phyloP scores from a whole-genome alignment of 2,888 invertebrate species.

The Lycaena phlaeas region DNA sequence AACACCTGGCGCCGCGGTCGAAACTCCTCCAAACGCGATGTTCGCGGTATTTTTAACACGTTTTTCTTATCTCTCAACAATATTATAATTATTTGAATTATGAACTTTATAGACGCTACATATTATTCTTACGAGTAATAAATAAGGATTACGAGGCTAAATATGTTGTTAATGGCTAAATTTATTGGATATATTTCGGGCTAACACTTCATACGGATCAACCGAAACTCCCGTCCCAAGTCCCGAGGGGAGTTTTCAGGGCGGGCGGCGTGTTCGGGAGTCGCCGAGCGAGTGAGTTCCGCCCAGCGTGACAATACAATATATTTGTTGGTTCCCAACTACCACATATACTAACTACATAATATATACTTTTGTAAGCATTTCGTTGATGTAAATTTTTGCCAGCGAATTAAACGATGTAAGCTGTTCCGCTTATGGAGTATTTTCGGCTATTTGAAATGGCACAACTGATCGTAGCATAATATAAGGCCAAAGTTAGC shows the following conservation, averaged over 20 bases:
- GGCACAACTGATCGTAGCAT: no score
- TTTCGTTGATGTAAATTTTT: no score
- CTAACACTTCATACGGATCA: not conserved
- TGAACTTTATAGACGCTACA: not conserved
- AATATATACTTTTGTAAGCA: no score
- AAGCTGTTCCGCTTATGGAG: no score
- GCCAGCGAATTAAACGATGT: no score
- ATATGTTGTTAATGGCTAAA: not conserved
- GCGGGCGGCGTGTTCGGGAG: slow-evolving; percentile 44
- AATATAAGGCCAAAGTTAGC: no score
- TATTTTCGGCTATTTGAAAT: no score
- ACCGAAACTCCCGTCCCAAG: no score
- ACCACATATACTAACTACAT: no score
- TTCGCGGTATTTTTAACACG: not conserved
- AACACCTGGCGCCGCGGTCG: no score
- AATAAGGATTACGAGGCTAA: not conserved
- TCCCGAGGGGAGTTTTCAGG: slow-evolving; percentile 31
- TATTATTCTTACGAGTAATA: not conserved
- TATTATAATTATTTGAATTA: not conserved
- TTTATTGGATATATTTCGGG: not conserved
- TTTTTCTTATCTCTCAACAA: not conserved
- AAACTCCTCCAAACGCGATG: not conserved
- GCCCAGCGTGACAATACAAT: slow-evolving; percentile 12
- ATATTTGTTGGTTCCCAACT: no score
- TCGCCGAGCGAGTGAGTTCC: slow-evolving; percentile 41